Base-by-base conservation (phyloP, 2,113 vertebrate genomes). In the Alethe diademata region DNA sequence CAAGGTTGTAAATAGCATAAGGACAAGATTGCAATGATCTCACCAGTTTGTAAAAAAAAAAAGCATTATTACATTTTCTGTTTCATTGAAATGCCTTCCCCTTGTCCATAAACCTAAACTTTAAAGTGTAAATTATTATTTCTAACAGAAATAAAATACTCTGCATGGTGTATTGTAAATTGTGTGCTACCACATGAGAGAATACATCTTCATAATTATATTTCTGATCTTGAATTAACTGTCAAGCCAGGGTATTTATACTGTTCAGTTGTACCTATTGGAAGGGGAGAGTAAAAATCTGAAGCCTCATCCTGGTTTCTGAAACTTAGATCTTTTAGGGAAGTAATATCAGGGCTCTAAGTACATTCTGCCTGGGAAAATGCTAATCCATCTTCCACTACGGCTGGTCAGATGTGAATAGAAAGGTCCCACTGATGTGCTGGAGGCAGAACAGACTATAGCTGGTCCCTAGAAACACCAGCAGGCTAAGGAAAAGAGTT, bases 351-450 rank as follows among this genome's bases (percentile, higher is more conserved):
- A 67, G 38, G 28, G 19, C 72, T 80, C 35, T 54, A 62, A 66
- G 29, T 35, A 22, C 58, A 29, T 78, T 90, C 29, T 83, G 5
- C 38, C 28, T 57, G 53, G n/a, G 24, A 92, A 56, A 57, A 38
- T 60, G 26, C 18, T 82, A 20, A 62, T 81, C 62, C 36, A 29
- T 88, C 23, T 61, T 93, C 51, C 62, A n/a, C 28, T 61, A 0
- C 0, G 0, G 35, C 51, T 56, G 42, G 19, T 70, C 28, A 47
- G 36, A 38, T 43, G 24, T 0, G 0, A 81, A 60, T 45, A 40
- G 73, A 58, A 91, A 15, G 14, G 28, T 78, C 23, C n/a, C 45
- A 33, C 5, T 40, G 40, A 47, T 45, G 58, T 66, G 18, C 66
- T 76, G 75, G 75, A 57, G 28, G 33, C 58, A 75, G 62, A 90